Conservation (phyloP, 2,888 invertebrate genomes). For the Urechis unicinctus region DNA sequence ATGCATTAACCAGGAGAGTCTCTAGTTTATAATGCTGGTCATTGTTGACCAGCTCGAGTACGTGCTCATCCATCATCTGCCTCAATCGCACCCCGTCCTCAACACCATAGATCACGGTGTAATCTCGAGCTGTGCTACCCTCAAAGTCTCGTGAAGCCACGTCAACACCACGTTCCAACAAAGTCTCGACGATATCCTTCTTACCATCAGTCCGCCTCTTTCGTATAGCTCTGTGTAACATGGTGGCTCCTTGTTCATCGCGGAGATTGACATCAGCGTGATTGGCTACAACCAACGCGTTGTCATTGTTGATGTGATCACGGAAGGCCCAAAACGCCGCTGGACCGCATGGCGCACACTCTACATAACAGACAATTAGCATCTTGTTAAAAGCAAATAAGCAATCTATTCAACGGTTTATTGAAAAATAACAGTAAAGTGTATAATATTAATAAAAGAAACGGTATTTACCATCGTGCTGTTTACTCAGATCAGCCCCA, state of each 20-base stretch:
- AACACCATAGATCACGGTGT: constrained; percentile 20
- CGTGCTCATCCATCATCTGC: constrained; percentile 26
- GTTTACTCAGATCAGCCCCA: constrained; percentile 25
- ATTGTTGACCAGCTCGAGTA: constrained; percentile 21
- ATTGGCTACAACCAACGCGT: constrained; percentile 23
- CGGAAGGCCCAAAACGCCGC: constrained; percentile 32
- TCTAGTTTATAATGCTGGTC: constrained; percentile 27
- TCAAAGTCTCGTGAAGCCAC: constrained; percentile 27
- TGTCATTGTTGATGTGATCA: constrained; percentile 25
- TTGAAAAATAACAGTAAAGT: not conserved
- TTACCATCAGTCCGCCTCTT: constrained; percentile 20
- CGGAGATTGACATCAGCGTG: constrained; percentile 24
- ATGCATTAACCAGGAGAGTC: constrained; percentile 33
- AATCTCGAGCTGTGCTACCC: constrained; percentile 28
- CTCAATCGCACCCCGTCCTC: constrained; percentile 12
- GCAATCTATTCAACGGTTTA: not conserved
- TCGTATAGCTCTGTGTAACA: constrained; percentile 24
- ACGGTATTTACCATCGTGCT: constrained; percentile 25
- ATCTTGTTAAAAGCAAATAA: not conserved
- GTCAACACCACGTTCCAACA: constrained; percentile 27
- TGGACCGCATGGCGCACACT: constrained; percentile 30
- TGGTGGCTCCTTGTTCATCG: constrained; percentile 26
- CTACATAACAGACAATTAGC: constrained; percentile 9
- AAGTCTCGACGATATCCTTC: constrained; percentile 21
- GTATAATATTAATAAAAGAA: not conserved